Conservation (phyloP, 1,140 invertebrate genomes). For the Bombus sibiricus region DNA sequence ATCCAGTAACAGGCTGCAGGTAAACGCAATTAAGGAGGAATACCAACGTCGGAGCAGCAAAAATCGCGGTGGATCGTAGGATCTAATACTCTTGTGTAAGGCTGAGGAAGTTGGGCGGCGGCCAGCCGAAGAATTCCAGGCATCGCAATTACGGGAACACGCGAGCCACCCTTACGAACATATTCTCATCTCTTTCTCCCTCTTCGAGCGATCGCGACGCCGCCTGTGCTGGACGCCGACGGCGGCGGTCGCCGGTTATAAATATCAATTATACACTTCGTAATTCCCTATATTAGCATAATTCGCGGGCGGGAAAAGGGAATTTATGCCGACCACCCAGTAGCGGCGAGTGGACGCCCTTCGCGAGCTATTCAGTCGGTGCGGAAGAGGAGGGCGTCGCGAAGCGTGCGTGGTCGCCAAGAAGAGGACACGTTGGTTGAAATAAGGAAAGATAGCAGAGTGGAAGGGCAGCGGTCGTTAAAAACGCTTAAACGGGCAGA, state of each 20-base stretch:
- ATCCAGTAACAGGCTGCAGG: background rate
- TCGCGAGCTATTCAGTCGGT: slow-evolving; percentile 40
- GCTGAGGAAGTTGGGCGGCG: background rate
- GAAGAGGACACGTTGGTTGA: slow-evolving; percentile 13
- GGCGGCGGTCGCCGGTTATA: slow-evolving; percentile 67
- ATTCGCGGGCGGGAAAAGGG: slow-evolving; percentile 72
- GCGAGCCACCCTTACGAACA: slow-evolving; percentile 27
- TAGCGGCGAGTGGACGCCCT: slow-evolving; percentile 52
- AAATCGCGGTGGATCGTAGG: background rate
- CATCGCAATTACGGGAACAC: slow-evolving; percentile 33
- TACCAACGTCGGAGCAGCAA: background rate
- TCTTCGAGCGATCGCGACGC: background rate
- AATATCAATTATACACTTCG: slow-evolving; percentile 80
- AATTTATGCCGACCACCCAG: slow-evolving; percentile 80
- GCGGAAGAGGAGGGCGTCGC: slow-evolving; percentile 47
- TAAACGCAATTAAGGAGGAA: slow-evolving; percentile 15
- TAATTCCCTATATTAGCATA: slow-evolving; percentile 79
- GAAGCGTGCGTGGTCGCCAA: slow-evolving; percentile 52
- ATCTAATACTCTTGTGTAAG: background rate
- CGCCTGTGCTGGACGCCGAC: slow-evolving; percentile 8
- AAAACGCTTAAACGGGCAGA: slow-evolving; percentile 75
- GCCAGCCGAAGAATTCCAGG: slow-evolving; percentile 21
- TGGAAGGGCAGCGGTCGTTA: slow-evolving; percentile 66
- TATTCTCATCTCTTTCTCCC: background rate
- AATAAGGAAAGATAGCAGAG: background rate